A percentile compares a stretch with the other conserved stretches of the same genome.
These are phyloP conservation scores for Caenorhabditis wallacei DNA, from an alignment of 2,888 invertebrate genomes.

Conservation along the genomic window DNA sequence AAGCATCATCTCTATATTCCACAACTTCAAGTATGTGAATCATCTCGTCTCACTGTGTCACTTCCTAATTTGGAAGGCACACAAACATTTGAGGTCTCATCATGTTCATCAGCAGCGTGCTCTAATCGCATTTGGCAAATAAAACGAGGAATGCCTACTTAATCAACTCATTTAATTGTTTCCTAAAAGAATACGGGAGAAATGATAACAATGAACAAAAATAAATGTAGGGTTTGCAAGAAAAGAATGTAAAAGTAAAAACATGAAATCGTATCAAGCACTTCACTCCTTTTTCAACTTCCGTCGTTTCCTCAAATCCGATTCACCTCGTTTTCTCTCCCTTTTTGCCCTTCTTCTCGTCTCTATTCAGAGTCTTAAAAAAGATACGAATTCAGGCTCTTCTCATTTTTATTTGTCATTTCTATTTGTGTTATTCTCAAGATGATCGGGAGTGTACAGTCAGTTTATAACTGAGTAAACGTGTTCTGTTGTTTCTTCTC, in stretches of 20 bases:
- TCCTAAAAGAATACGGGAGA: conserved; percentile 1
- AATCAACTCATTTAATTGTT: conserved; percentile 25
- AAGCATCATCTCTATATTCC: neutral
- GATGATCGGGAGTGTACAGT: neutral
- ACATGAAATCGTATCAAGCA: conserved; percentile 54
- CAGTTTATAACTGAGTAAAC: conserved; percentile 36
- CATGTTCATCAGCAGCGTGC: conserved; percentile 39
- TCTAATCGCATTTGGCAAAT: conserved; percentile 44
- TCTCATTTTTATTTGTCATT: conserved; percentile 36
- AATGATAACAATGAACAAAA: conserved; percentile 13
- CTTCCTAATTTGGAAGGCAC: conserved; percentile 33
- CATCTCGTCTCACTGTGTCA: conserved; percentile 11
- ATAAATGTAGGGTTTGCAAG: neutral
- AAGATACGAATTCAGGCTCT: conserved; percentile 43
- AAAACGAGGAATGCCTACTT: conserved; percentile 29
- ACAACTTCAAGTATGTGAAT: neutral
- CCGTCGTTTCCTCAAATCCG: conserved; percentile 54
- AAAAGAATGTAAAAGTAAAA: conserved; percentile 2
- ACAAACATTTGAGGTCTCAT: conserved; percentile 37
- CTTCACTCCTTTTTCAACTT: conserved; percentile 31
- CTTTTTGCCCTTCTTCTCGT: neutral
- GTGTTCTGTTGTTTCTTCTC: conserved; percentile 20
- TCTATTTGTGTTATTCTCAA: conserved; percentile 16
- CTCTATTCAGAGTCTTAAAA: conserved; percentile 11
- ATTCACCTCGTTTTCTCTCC: conserved; percentile 54